These are phyloP conservation scores for Tragelaphus oryx DNA, from an alignment of 2,797 vertebrate genomes.

Conservation along the genomic window DNA sequence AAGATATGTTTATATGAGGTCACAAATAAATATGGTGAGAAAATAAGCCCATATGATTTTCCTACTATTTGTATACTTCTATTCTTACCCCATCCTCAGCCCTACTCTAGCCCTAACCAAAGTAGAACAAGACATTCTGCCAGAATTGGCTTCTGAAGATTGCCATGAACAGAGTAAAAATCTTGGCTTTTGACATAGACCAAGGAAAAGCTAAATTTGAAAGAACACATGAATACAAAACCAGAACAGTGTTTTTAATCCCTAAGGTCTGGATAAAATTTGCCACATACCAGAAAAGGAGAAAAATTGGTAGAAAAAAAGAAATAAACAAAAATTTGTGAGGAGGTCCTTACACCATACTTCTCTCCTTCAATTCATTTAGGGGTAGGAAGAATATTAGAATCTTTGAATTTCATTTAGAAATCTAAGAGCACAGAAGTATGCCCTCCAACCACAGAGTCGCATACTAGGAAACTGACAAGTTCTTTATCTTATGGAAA, in stretches of 20 bases:
- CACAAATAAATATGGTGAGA: not conserved
- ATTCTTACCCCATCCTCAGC: not conserved
- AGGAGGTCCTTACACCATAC: not conserved
- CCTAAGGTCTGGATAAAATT: not conserved
- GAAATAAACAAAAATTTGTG: not conserved
- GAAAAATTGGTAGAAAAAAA: not conserved
- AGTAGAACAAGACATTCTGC: not conserved
- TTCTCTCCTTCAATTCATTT: not conserved
- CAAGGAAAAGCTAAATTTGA: not conserved
- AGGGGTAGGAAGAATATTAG: not conserved
- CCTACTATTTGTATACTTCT: not conserved
- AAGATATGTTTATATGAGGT: slow-evolving; percentile 38
- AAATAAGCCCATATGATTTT: not conserved
- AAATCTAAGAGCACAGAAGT: not conserved
- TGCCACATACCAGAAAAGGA: not conserved
- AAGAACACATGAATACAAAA: not conserved
- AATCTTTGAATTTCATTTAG: not conserved
- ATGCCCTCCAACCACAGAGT: not conserved
- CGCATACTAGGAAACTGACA: not conserved
- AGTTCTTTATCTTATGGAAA: not conserved
- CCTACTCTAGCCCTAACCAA: not conserved
- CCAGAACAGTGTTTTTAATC: not conserved
- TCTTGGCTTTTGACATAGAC: not conserved
- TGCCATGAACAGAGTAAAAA: not conserved
- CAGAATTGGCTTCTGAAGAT: not conserved